Evolutionary conservation across 2,113 vertebrate genomes (phyloP).

Genomic region (Myrmophylax atrothorax): DNA sequence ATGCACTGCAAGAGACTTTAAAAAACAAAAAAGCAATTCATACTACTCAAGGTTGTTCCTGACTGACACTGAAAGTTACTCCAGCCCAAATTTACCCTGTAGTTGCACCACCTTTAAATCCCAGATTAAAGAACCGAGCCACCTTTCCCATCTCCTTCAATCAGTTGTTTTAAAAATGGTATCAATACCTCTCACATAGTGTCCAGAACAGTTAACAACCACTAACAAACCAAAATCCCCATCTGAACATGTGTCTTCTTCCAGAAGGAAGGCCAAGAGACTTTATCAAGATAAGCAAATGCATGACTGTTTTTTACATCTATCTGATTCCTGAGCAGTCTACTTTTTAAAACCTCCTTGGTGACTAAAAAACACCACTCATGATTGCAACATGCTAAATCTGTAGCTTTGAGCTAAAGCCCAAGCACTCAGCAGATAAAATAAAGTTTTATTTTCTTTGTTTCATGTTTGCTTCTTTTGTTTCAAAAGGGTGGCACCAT

Average conservation of each 20-base stretch:
- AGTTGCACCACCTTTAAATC: not conserved
- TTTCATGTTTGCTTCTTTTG: conserved; percentile 18
- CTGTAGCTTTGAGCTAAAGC: not conserved
- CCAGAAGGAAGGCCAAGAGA: not conserved
- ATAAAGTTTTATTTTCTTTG: not conserved
- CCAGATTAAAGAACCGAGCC: not conserved
- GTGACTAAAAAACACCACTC: not conserved
- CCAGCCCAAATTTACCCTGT: not conserved
- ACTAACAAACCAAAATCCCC: not conserved
- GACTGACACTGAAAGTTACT: not conserved
- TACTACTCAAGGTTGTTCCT: not conserved
- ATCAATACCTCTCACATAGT: not conserved
- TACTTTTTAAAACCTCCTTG: not conserved
- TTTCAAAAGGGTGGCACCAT: conserved; percentile 7
- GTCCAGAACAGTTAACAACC: not conserved
- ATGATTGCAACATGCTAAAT: not conserved
- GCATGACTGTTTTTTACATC: not conserved
- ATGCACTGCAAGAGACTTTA: not conserved
- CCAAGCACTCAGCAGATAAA: not conserved
- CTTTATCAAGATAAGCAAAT: not conserved
- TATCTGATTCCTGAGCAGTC: not conserved
- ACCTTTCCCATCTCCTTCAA: not conserved
- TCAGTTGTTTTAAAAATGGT: not conserved
- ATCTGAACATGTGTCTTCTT: not conserved
- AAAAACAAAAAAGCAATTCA: not conserved